Evolutionary conservation across 2,797 vertebrate species (phyloP).

Genomic region (Harpagifer antarcticus): DNA sequence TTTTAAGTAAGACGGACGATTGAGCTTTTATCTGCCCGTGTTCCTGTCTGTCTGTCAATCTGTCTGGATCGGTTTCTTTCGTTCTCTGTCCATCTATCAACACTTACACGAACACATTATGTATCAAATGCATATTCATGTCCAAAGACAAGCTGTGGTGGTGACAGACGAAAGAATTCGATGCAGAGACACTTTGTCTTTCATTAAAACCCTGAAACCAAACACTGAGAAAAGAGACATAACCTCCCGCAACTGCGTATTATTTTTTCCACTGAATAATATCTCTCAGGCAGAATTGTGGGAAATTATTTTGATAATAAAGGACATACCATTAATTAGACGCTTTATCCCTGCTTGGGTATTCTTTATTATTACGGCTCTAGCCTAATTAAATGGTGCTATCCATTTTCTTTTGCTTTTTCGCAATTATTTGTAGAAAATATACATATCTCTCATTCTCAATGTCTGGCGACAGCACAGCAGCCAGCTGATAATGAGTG

Average conservation of each 20-base stretch:
- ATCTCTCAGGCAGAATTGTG: slow-evolving; percentile 24
- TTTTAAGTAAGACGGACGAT: slow-evolving; percentile 71
- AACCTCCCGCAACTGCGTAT: background rate
- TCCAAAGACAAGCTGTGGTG: slow-evolving; percentile 10
- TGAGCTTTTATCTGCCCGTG: slow-evolving; percentile 50
- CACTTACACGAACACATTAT: slow-evolving; percentile 9
- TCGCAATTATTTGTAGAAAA: slow-evolving; percentile 58
- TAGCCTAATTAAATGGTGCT: slow-evolving; percentile 58
- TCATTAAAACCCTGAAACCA: slow-evolving; percentile 36
- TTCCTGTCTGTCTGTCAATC: slow-evolving; percentile 21
- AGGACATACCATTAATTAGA: slow-evolving; percentile 48
- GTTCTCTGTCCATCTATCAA: slow-evolving; percentile 31
- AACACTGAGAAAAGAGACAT: slow-evolving; percentile 6
- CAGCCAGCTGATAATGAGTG: slow-evolving; percentile 64
- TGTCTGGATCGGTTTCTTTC: slow-evolving; percentile 10
- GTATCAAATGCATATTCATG: slow-evolving; percentile 28
- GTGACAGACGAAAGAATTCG: slow-evolving; percentile 13
- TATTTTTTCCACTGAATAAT: slow-evolving; percentile 13
- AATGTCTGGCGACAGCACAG: slow-evolving; percentile 32
- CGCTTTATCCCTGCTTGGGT: slow-evolving; percentile 30
- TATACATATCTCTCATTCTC: slow-evolving; percentile 34
- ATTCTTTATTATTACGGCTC: slow-evolving; percentile 49
- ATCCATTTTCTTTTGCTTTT: slow-evolving; percentile 57
- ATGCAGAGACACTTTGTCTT: slow-evolving; percentile 1
- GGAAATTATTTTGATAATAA: slow-evolving; percentile 58